Conservation (phyloP, 1,140 invertebrate genomes). For the Drosophila fuyamai region DNA sequence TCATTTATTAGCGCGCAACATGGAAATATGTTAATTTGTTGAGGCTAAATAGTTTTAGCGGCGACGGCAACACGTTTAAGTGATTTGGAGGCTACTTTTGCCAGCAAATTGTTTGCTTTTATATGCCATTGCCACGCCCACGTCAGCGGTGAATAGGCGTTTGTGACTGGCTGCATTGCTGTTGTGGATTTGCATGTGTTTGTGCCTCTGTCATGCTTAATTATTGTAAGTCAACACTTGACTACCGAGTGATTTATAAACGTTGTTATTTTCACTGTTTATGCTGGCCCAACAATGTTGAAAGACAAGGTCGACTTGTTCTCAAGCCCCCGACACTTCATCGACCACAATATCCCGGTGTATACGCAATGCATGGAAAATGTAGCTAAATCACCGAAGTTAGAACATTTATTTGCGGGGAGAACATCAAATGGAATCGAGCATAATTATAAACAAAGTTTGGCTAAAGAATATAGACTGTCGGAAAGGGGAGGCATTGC, state of each 20-base stretch:
- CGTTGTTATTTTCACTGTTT: constrained; percentile 37
- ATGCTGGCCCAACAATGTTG: constrained; percentile 23
- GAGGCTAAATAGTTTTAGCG: constrained; percentile 26
- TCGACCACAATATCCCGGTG: constrained; percentile 2
- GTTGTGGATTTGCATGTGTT: constrained; percentile 3
- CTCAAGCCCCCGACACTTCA: constrained; percentile 8
- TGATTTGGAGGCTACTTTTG: constrained; percentile 37
- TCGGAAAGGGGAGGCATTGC: constrained; percentile 1
- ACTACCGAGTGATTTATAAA: constrained; percentile 63
- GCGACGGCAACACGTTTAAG: constrained; percentile 24
- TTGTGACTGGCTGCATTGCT: constrained; percentile 24
- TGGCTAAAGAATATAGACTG: constrained; percentile 30
- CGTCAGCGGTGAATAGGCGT: constrained; percentile 29
- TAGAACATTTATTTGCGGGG: constrained; percentile 41
- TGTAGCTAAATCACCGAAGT: constrained; percentile 25
- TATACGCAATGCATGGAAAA: constrained; percentile 40
- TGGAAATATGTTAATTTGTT: constrained; percentile 38
- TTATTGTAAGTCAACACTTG: constrained; percentile 72
- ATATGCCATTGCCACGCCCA: constrained; percentile 58
- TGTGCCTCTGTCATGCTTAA: constrained; percentile 53
- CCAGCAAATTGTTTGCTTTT: constrained; percentile 36
- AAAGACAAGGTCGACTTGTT: constrained; percentile 51
- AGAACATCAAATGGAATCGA: constrained; percentile 33
- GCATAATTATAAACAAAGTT: constrained; percentile 71
- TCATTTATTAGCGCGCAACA: constrained; percentile 2